A percentile compares a stretch with the other conserved stretches of the same genome.
Conservation (phyloP, 2,888 invertebrate species). For the Theretra japonica region DNA sequence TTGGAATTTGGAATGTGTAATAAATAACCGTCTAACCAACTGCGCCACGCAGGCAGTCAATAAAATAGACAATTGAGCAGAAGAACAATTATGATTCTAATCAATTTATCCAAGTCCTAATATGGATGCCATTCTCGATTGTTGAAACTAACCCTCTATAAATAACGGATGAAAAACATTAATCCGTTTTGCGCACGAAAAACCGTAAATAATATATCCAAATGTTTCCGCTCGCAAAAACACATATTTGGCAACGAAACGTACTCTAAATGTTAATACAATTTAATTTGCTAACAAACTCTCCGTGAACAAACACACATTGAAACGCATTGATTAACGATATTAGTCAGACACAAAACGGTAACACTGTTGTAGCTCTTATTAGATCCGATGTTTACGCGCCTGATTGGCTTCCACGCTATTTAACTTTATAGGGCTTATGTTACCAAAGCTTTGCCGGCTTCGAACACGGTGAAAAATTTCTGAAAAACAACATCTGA, state of each 20-base stretch:
- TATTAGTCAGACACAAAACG: slow-evolving; percentile 7
- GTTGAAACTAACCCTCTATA: neutral
- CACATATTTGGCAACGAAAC: neutral
- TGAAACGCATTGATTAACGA: slow-evolving; percentile 12
- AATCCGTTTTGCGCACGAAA: neutral
- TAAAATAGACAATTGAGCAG: too few relatives aligned
- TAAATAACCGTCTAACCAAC: too few relatives aligned
- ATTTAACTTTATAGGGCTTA: slow-evolving; percentile 20
- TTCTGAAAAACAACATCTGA: neutral
- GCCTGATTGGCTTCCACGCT: slow-evolving; percentile 20
- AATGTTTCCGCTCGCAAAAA: neutral
- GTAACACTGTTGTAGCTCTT: slow-evolving; percentile 4
- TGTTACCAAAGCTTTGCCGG: slow-evolving; percentile 6
- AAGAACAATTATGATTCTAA: too few relatives aligned
- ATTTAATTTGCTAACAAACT: slow-evolving; percentile 1
- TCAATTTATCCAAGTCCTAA: too few relatives aligned
- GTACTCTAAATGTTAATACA: neutral
- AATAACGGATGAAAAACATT: neutral
- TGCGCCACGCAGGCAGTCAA: too few relatives aligned
- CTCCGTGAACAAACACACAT: neutral
- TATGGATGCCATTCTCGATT: too few relatives aligned
- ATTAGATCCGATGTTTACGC: slow-evolving; percentile 22
- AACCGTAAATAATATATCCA: slow-evolving; percentile 4
- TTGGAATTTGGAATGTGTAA: too few relatives aligned
- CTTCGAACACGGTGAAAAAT: neutral